Percentiles rank a stretch among this genome's conserved stretches.
These are phyloP conservation scores for Therioaphis trifolii DNA, from an alignment of 2,888 invertebrate genomes.

Conservation along the genomic window DNA sequence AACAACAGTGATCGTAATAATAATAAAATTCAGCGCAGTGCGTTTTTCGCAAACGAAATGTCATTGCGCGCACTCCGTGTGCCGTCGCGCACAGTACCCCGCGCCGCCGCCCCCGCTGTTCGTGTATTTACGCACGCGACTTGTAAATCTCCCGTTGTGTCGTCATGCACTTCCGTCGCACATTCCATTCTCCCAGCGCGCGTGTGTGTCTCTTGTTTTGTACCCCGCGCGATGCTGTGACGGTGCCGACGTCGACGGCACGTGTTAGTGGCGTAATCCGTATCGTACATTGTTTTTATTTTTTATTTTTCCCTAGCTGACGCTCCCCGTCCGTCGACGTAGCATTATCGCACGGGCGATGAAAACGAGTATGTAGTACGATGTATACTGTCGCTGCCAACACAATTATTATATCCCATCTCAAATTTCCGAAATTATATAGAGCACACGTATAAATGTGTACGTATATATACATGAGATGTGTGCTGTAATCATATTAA, in stretches of 20 bases:
- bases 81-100: neutral
- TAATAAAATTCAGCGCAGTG: neutral
- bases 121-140: too few relatives aligned
- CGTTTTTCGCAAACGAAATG: neutral
- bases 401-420: too few relatives aligned
- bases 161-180: neutral
- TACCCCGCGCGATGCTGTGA: too few relatives aligned
- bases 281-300: neutral
- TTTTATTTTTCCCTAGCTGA: too few relatives aligned
- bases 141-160: neutral
- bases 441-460: too few relatives aligned
- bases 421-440: too few relatives aligned
- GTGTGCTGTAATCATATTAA: too few relatives aligned
- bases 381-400: too few relatives aligned
- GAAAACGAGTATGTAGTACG: too few relatives aligned
- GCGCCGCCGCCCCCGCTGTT: neutral
- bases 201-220: neutral
- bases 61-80: neutral
- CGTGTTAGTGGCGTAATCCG: neutral
- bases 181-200: neutral
- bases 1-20: too few relatives aligned
- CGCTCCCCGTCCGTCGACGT: neutral
- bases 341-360: neutral
- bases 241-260: neutral
- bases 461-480: too few relatives aligned